Evolutionary conservation across 2,797 vertebrate species (phyloP).

Genomic region (Ctenopoma multispine): DNA sequence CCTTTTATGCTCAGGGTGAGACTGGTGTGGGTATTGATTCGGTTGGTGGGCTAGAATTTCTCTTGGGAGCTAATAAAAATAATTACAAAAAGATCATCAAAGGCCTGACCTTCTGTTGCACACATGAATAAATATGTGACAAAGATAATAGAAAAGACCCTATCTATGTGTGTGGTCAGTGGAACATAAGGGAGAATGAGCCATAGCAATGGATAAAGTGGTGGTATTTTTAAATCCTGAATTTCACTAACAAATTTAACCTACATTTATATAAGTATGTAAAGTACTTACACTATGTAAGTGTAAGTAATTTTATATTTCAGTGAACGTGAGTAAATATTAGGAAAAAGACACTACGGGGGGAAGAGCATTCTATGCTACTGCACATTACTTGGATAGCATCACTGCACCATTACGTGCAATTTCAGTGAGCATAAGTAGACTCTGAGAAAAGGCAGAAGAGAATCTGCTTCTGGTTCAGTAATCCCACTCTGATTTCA

Average conservation of each 20-base stretch:
- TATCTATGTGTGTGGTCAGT: conserved; percentile 72
- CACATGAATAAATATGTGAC: conserved; percentile 83
- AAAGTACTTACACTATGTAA: background rate
- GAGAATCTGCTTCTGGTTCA: conserved; percentile 66
- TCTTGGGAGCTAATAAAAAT: conserved; percentile 87
- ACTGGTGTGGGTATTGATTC: conserved; percentile 84
- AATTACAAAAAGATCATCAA: conserved; percentile 88
- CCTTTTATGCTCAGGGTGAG: conserved; percentile 77
- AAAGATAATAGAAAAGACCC: conserved; percentile 68
- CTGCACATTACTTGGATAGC: conserved; percentile 40
- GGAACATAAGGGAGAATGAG: background rate
- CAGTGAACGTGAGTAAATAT: background rate
- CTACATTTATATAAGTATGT: background rate
- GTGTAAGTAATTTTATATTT: background rate
- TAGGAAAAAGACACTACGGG: background rate
- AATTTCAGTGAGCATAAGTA: conserved; percentile 59
- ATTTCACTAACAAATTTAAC: background rate
- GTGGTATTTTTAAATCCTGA: conserved; percentile 11
- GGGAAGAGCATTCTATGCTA: conserved; percentile 22
- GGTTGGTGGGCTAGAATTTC: conserved; percentile 82
- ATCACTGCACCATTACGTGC: conserved; percentile 28
- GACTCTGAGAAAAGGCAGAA: conserved; percentile 59
- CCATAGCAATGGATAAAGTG: background rate
- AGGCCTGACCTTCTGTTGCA: conserved; percentile 82
- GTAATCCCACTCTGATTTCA: conserved; percentile 70